These are phyloP conservation scores for Drosophila buzzatii DNA, from an alignment of 2,888 invertebrate species.

Conservation along the genomic window DNA sequence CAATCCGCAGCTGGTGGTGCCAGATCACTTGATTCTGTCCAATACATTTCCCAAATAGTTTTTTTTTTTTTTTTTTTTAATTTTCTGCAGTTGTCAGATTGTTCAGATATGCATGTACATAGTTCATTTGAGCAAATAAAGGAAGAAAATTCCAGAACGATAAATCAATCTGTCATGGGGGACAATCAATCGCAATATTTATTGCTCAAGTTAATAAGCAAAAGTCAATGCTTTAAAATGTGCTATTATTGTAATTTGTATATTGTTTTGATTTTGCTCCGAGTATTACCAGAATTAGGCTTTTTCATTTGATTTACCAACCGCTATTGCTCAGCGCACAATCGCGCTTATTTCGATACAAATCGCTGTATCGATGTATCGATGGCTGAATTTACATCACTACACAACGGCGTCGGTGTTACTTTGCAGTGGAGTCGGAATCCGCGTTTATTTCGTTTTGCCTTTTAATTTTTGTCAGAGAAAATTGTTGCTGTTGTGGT, in stretches of 20 bases:
- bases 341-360: not conserved
- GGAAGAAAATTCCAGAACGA: not conserved
- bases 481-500: conserved; percentile 3
- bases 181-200: not conserved
- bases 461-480: conserved; percentile 12
- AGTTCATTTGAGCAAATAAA: not conserved
- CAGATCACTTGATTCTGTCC: not conserved
- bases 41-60: too few relatives aligned
- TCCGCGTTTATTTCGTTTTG: conserved; percentile 32
- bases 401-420: conserved; percentile 45
- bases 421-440: conserved; percentile 12
- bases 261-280: not conserved
- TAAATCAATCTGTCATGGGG: not conserved
- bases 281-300: not conserved
- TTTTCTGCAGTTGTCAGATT: not conserved
- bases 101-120: not conserved
- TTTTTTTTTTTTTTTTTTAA: too few relatives aligned
- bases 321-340: not conserved
- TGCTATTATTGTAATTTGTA: too few relatives aligned
- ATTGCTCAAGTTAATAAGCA: too few relatives aligned
- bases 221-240: too few relatives aligned
- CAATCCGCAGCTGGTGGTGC: not conserved
- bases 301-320: conserved; percentile 1
- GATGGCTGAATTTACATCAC: conserved; percentile 35
- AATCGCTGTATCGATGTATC: conserved; percentile 21